These are phyloP conservation scores for Oreochromis niloticus DNA, from an alignment of 2,113 vertebrate species.

Conservation along the genomic window DNA sequence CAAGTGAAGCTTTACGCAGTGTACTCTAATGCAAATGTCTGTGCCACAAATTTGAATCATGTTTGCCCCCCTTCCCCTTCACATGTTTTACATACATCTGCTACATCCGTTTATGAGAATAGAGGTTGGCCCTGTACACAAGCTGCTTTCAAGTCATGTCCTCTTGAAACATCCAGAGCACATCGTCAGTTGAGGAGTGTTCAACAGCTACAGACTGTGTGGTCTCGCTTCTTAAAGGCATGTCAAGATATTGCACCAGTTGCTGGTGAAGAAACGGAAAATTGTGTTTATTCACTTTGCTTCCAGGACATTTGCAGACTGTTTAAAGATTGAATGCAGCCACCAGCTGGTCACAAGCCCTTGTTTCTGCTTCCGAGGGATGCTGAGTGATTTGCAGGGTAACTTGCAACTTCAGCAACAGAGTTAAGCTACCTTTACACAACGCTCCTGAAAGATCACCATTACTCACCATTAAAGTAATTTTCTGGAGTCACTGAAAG, in stretches of 20 bases:
- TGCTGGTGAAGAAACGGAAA: slow-evolving; percentile 7
- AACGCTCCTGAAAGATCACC: neutral
- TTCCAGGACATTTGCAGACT: neutral
- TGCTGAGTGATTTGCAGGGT: neutral
- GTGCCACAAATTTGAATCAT: neutral
- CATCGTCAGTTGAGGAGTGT: neutral
- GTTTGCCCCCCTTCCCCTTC: neutral
- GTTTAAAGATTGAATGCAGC: slow-evolving; percentile 7
- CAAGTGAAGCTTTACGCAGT: neutral
- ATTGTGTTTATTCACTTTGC: neutral
- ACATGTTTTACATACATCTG: neutral
- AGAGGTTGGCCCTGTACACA: neutral
- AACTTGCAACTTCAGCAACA: neutral
- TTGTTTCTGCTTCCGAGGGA: neutral
- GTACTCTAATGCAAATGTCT: neutral
- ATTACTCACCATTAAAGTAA: neutral
- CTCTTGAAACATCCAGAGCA: neutral
- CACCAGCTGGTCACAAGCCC: slow-evolving; percentile 13
- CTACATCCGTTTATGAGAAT: neutral
- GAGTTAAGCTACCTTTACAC: neutral
- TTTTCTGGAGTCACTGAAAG: neutral
- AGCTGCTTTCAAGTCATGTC: neutral
- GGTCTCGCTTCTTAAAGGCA: too few species aligned
- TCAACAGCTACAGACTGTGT: neutral
- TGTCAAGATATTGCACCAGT: too few species aligned